Evolutionary conservation across 1,140 invertebrate genomes (phyloP), one percentile per base, ranked within the genome.

Genomic region (Drosophila yakuba): DNA sequence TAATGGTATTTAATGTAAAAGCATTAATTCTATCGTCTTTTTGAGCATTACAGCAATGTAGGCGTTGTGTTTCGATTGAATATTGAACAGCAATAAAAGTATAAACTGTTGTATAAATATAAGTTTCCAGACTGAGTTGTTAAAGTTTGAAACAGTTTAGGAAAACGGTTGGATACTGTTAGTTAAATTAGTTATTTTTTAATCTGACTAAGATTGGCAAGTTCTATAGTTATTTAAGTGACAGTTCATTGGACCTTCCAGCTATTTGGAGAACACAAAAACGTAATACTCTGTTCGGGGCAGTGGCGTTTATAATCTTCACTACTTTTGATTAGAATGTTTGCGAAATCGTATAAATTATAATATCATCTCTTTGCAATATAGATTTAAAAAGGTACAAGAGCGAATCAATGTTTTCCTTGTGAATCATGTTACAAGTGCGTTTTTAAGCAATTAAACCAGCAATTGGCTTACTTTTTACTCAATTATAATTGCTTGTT

Each of bases 361-460:
- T 39, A 39, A 3, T 39, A 39, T 10, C 32, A 20, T 44, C 0
- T 15, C 14, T 12, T 41, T 56, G 14, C n/a, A 41, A 41, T 32
- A 32, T 12, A 48, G 14, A 48, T 50, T 50, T 5, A 50, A 50
- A 50, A 50, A 50, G 54, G 55, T 57, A 57, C 55, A 57, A 43
- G 39, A 57, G 39, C 38, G 23, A 41, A 56, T 56, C 10, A 15
- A n/a, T 20, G 4, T 39, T n/a, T 15, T 8, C 14, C 23, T 43
- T 41, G 11, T 41, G 5, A n/a, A 43, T 23, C 25, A 50, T 50
- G 4, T 50, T 45, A 23, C n/a, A 28, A n/a, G 55, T 57, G 52
- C 20, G 52, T 20, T 39, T 39, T 12, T 2, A 43, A 4, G 25
- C 11, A 44, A 12, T 32, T 25, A 12, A 25, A 41, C 54, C 14